Evolutionary conservation across 2,888 invertebrate species (phyloP), one percentile per base, ranked within the genome.

Genomic region (Rhagium mordax): DNA sequence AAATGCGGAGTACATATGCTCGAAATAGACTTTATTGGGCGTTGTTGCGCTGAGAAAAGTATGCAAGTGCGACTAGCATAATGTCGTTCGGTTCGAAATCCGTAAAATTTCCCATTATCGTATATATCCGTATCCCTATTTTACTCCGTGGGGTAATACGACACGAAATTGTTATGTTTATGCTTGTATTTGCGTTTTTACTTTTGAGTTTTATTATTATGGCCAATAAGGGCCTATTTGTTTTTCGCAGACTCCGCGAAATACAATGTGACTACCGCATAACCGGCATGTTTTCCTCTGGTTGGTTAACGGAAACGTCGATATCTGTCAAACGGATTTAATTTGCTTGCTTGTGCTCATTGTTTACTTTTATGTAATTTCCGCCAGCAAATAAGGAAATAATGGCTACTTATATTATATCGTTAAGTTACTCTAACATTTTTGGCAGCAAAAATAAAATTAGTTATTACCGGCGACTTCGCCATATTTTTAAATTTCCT

Each of bases 191-290:
- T 74, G 76, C 70, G 79, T 75, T 77, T 77, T 78, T 78, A 75
- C 76, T 78, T 73, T 68, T 73, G 78, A 72, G 74, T 79, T 79
- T 79, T 79, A 79, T 74, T 76, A 79, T 73, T 77, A 77, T 70
- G 59, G 78, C 72, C 74, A 71, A 72, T 76, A 70, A 71, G 70
- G 61, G 74, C 70, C 77, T 77, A 75, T 72, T 77, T 71, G 71
- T 74, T 77, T 71, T 51, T 49, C 68, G 78, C 71, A 73, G 65
- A 62, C 59, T 16, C 55, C 53, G 74, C 55, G 71, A 41, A 62
- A 73, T 61, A 68, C 41, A 65, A 57, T 57, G 47, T 53, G 48
- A 62, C 33, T 53, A 6, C 53, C 27, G 13, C 24, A 64, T 51
- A 15, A 27, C 51, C 47, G 3, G n/a, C 49, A 18, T 51, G 15